These are phyloP conservation scores for Ichneumoninae sp. DNA, from an alignment of 2,888 invertebrate genomes.

Conservation along the genomic window DNA sequence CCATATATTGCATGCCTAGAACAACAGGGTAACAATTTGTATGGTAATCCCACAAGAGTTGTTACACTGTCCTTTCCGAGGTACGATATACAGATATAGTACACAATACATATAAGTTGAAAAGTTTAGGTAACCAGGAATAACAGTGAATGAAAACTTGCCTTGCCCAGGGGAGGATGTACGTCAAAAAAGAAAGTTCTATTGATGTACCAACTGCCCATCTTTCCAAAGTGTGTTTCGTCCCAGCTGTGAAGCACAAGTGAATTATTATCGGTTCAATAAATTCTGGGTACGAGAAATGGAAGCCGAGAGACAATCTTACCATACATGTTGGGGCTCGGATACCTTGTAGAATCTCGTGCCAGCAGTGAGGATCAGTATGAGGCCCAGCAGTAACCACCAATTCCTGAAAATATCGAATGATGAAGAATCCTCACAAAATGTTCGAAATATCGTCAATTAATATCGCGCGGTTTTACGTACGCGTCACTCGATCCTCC, in stretches of 20 bases:
- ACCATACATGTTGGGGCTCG: constrained; percentile 98
- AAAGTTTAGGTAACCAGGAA: neutral
- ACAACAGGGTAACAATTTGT: no score
- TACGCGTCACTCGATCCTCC: constrained; percentile 55
- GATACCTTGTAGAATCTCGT: constrained; percentile 96
- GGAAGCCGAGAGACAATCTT: constrained; percentile 80
- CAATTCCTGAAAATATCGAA: constrained; percentile 83
- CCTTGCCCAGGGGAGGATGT: constrained; percentile 98
- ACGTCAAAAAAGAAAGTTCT: constrained; percentile 99
- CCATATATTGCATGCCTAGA: no score
- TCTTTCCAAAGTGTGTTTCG: constrained; percentile 99
- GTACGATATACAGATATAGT: no score
- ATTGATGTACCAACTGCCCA: constrained; percentile 99
- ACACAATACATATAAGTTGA: no score
- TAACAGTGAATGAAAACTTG: constrained; percentile 80
- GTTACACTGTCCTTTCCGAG: no score
- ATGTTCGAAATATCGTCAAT: neutral
- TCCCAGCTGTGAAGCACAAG: constrained; percentile 91
- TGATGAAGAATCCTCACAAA: neutral
- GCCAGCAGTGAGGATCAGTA: constrained; percentile 89
- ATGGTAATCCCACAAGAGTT: no score
- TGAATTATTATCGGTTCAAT: constrained; percentile 34
- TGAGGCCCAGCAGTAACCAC: constrained; percentile 89
- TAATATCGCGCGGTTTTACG: constrained; percentile 36
- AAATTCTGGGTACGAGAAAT: neutral